Conservation (phyloP, 2,113 vertebrate genomes). For the Crypturellus undulatus region DNA sequence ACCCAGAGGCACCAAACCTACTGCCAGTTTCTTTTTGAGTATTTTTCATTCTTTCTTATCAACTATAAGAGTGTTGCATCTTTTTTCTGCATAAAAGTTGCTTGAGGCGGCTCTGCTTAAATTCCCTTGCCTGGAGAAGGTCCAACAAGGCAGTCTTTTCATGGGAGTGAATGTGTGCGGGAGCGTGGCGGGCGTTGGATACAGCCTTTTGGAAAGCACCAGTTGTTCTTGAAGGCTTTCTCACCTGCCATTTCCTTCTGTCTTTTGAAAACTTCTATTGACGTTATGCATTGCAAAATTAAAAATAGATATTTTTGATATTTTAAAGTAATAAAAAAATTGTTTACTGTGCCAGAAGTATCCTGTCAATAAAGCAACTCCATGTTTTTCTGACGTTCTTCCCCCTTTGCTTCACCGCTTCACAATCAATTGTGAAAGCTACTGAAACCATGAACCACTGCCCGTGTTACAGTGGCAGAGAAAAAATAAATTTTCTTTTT, state of each 20-base stretch:
- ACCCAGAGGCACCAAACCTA: fast-evolving
- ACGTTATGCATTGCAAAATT: neutral
- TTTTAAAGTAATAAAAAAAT: neutral
- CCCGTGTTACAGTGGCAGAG: neutral
- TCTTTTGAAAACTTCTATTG: neutral
- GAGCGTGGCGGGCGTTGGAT: neutral
- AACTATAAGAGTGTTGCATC: neutral
- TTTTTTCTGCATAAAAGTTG: neutral
- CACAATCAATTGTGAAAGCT: neutral
- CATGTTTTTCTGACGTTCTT: neutral
- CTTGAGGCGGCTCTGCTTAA: neutral
- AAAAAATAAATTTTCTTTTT: neutral
- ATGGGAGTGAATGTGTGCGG: fast-evolving
- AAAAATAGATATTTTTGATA: neutral
- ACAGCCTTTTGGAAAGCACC: neutral
- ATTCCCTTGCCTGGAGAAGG: neutral
- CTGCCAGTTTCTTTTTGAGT: neutral
- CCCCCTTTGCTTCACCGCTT: neutral
- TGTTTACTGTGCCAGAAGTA: neutral
- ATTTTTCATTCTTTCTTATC: neutral
- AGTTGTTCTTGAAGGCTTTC: neutral
- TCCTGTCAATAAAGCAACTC: neutral
- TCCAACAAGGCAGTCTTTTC: neutral
- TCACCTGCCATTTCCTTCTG: neutral
- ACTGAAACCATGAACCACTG: neutral